Conservation (phyloP, 2,113 vertebrate genomes). For the Lycaon pictus region DNA sequence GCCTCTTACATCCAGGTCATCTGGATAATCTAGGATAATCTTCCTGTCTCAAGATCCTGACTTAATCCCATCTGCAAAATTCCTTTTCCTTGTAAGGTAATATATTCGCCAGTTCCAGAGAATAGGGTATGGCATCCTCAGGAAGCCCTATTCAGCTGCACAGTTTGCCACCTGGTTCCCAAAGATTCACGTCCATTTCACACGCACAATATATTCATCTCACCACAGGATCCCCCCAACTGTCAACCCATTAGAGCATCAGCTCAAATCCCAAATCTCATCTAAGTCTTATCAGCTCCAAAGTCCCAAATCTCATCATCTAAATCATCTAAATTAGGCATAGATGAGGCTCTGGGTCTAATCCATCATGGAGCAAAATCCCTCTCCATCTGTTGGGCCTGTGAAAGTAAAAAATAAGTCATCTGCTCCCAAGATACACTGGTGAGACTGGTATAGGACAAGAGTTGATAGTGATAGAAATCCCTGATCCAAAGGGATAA, state of each 20-base stretch:
- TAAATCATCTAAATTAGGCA: background rate
- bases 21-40: background rate
- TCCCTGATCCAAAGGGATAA: background rate
- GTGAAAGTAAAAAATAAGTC: background rate
- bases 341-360: background rate
- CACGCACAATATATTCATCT: background rate
- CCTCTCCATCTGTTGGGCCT: background rate
- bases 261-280: conserved; percentile 3
- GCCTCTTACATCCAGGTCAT: too few species aligned
- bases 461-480: background rate
- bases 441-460: rapidly evolving
- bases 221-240: background rate
- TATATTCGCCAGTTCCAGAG: background rate
- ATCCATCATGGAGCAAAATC: background rate
- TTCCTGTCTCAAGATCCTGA: background rate
- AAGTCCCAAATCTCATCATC: background rate
- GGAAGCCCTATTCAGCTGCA: too few species aligned
- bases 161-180: background rate
- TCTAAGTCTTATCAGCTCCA: background rate
- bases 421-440: background rate
- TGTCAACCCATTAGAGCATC: background rate
- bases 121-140: too few species aligned
- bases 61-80: background rate
- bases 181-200: background rate
- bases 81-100: background rate